These are phyloP conservation scores for Pantherophis alleghaniensis DNA, from an alignment of 2,797 vertebrate species.

Conservation along the genomic window DNA sequence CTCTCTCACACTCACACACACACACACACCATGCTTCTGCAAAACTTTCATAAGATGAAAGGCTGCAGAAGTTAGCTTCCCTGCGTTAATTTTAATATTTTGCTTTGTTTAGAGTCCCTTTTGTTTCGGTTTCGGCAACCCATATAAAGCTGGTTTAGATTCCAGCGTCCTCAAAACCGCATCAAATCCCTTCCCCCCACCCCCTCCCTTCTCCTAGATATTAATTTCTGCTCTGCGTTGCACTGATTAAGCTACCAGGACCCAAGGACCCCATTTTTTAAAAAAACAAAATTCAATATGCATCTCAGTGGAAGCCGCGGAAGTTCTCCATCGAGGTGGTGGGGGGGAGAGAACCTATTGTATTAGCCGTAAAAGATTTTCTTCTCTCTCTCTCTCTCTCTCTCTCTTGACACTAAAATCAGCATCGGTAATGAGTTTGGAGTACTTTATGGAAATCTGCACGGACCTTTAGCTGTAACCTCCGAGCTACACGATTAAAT, in stretches of 20 bases:
- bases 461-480: background rate
- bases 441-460: background rate
- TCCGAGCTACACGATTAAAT: background rate
- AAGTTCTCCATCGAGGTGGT: background rate
- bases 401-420: rapidly evolving
- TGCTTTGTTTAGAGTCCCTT: background rate
- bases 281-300: background rate
- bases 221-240: background rate
- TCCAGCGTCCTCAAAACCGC: background rate
- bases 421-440: background rate
- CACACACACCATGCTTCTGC: no score
- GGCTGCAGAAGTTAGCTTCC: background rate
- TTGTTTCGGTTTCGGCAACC: background rate
- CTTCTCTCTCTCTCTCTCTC: background rate
- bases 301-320: no score
- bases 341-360: no score
- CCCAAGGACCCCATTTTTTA: background rate
- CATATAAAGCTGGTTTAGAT: background rate
- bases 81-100: background rate
- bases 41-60: background rate
- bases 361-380: background rate
- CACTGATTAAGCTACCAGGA: background rate
- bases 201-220: background rate
- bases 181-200: background rate
- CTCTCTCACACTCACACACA: no score